These are phyloP conservation scores for Tachysurus fulvidraco DNA, from an alignment of 2,113 vertebrate species.

Conservation along the genomic window DNA sequence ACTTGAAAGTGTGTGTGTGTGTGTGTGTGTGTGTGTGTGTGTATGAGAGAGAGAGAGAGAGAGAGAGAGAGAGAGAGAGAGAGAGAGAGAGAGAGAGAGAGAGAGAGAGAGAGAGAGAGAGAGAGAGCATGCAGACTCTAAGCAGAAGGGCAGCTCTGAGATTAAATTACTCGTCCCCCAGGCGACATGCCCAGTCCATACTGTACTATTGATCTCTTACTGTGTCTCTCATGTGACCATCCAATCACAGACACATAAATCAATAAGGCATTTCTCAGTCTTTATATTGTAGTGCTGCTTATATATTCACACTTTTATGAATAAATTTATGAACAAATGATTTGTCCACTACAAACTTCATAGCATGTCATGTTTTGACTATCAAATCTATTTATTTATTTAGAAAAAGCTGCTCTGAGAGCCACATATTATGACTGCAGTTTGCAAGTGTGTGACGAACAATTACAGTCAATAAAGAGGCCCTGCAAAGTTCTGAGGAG, in stretches of 20 bases:
- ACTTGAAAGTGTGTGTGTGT: background rate
- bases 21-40: background rate
- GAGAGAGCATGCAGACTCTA: conserved; percentile 16
- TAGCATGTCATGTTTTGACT: background rate
- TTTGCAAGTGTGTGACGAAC: background rate
- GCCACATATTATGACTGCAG: background rate
- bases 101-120: conserved; percentile 23
- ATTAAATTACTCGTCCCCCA: conserved; percentile 50
- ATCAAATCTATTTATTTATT: background rate
- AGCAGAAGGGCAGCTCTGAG: conserved; percentile 41
- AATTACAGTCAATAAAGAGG: background rate
- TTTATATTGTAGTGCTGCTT: background rate
- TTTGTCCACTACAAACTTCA: background rate
- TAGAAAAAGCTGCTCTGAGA: background rate
- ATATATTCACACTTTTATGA: background rate
- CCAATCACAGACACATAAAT: conserved; percentile 10
- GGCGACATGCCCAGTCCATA: conserved; percentile 32
- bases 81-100: background rate
- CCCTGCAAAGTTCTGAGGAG: background rate
- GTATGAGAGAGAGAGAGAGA: background rate
- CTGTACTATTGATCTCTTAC: conserved; percentile 42
- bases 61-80: conserved; percentile 29
- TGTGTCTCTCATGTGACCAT: background rate
- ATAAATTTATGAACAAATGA: background rate
- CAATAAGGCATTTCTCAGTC: background rate